Base-by-base conservation (phyloP, 2,888 invertebrate genomes). In the Eupeodes latifasciatus region DNA sequence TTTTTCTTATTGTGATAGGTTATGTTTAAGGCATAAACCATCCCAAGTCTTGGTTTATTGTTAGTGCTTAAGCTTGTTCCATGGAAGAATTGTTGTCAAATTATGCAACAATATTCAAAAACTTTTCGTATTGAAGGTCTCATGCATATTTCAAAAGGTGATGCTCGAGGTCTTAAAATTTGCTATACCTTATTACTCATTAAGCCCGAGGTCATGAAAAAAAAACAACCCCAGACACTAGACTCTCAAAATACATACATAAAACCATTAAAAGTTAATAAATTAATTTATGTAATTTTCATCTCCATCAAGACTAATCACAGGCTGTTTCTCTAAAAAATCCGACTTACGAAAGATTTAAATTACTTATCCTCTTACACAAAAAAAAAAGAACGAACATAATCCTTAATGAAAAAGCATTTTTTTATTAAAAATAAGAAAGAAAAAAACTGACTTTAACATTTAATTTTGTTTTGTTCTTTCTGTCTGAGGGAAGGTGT, bases 401-500 rank as follows among this genome's bases (percentile, higher is more conserved):
- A 36, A 57, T 57, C 71, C 44, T 57, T 71, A 44, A 57, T 71
- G 71, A 57, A 71, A 57, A 57, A 71, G n/a, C 27, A 47, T 71
- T 71, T 36, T 36, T 40, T 40, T 27, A 27, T 4, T 4, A 36
- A 51, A 9, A 55, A 71, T 16, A 36, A 36, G 27, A 4, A 19
- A 55, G 16, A 5, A 67, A 69, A 14, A 53, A 16, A 69, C 34
- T 53, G 36, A 53, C 53, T 69, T 1, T 36, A 69, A 16, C 36
- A 14, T 40, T 69, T 53, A 16, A 34, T 67, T 49, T n/a, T 9
- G 4, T 59, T 59, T 59, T 9, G 12, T 66, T 66, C 2, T 4
- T 19, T 3, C 27, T 0, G 5, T 16, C 61, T 19, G 44, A 64
- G 64, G 19, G 11, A 11, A 27, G 4, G 19, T 1, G 53, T 16